Conservation (phyloP, 2,888 invertebrate species). For the Pyralis farinalis region DNA sequence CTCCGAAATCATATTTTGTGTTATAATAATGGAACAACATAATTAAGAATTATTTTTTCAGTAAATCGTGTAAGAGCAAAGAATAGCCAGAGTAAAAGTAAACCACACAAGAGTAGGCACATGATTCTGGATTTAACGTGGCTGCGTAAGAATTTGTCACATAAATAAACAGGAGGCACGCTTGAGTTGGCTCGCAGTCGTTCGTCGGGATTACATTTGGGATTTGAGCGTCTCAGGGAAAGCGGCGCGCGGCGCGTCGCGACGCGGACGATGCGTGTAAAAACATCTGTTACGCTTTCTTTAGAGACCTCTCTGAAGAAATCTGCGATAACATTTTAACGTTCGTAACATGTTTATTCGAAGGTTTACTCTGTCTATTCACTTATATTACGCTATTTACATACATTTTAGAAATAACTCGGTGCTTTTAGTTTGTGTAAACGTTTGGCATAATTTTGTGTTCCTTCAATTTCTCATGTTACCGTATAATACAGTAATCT, state of each 20-base stretch:
- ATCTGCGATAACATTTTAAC: conserved; percentile 48
- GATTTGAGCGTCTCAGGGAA: conserved; percentile 56
- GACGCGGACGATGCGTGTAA: conserved; percentile 58
- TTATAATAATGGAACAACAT: too few relatives aligned
- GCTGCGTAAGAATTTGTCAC: conserved; percentile 74
- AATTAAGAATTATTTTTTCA: not conserved
- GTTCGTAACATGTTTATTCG: conserved; percentile 17
- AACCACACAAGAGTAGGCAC: conserved; percentile 46
- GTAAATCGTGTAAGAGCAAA: conserved; percentile 2
- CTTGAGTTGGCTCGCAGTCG: conserved; percentile 66
- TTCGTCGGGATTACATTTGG: conserved; percentile 71
- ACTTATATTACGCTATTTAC: conserved; percentile 5
- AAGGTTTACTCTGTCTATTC: conserved; percentile 24
- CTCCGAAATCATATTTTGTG: too few relatives aligned
- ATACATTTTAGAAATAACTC: not conserved
- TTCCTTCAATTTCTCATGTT: not conserved
- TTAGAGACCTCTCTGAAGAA: conserved; percentile 52
- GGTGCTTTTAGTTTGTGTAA: not conserved
- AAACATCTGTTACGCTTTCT: conserved; percentile 74
- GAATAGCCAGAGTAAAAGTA: conserved; percentile 30
- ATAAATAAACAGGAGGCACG: conserved; percentile 74
- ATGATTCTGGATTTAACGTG: conserved; percentile 62
- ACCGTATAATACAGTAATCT: not conserved
- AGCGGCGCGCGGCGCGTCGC: conserved; percentile 23
- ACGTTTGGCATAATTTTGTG: not conserved